Base-by-base conservation (phyloP, 2,888 invertebrate genomes). In the Papilio gigon region DNA sequence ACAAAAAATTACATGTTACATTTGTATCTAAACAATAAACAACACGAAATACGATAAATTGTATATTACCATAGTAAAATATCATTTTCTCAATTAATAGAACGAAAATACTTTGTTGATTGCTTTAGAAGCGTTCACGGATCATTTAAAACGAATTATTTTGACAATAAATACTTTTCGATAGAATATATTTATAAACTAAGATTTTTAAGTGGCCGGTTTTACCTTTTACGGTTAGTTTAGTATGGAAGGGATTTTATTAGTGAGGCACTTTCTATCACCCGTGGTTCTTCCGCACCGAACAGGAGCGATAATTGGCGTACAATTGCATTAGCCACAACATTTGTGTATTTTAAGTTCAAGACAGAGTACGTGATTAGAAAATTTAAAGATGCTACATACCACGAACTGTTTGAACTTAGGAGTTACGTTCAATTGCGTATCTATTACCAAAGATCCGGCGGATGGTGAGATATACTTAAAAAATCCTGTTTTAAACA, bases 291-390 rank as follows among this genome's bases (percentile, higher is more conserved):
- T 37, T 60, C 44, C 64, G n/a, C 22, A 37, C 2, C n/a, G 50
- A 59, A 68, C 68, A 59, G 50, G 64, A 68, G 64, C 64, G 64
- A 59, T 68, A 68, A 68, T 68, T 68, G 68, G 59, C 68, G 50
- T 37, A 20, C 61, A 53, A 64, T 47, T 64, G 40, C 30, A 64
- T 30, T 65, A 20, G 22, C 64, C 47, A 59, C 35, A 35, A 47
- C 33, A 12, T 60, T 47, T 30, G 58, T 68, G 14, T 56, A 25
- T 33, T 59, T 22, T 42, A 68, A 53, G 68, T 65, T 61, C 60
- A 65, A 68, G 64, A 53, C 64, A 50, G 58, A 22, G 37, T 22
- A 50, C 60, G 65, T 60, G 68, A 69, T 69, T 65, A 60, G 68
- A 50, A 65, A 67, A 60, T 27, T 44, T 47, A 60, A 64, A 56